Percentiles rank a stretch among this genome's conserved stretches.
These are phyloP conservation scores for Cardiocondyla obscurior DNA, from an alignment of 1,140 invertebrate genomes.

Conservation along the genomic window DNA sequence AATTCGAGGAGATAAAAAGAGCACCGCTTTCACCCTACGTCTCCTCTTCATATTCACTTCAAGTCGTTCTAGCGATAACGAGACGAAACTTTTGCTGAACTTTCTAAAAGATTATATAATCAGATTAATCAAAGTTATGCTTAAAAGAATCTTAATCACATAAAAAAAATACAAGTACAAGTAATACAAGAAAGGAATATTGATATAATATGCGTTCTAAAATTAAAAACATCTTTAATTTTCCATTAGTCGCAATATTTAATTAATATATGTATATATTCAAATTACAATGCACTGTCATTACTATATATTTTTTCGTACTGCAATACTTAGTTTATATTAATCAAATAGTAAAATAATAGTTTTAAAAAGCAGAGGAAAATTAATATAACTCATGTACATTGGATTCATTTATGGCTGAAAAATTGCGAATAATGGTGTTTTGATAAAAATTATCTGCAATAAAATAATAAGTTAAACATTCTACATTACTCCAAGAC, in stretches of 20 bases:
- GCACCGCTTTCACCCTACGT: neutral
- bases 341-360: too few species aligned
- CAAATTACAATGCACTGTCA: too few species aligned
- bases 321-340: too few species aligned
- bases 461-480: neutral
- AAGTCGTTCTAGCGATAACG: neutral
- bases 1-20: slow-evolving; percentile 30
- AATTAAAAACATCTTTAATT: neutral
- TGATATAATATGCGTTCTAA: neutral
- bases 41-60: slow-evolving; percentile 9
- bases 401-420: too few species aligned
- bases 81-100: slow-evolving; percentile 76
- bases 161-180: slow-evolving; percentile 1
- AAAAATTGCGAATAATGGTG: too few species aligned
- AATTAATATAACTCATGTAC: too few species aligned
- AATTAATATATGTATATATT: too few species aligned
- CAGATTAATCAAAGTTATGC: slow-evolving; percentile 72
- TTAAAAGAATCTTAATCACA: slow-evolving; percentile 60
- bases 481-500: neutral
- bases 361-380: too few species aligned
- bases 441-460: neutral
- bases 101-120: slow-evolving; percentile 76
- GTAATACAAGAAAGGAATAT: neutral
- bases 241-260: too few species aligned
- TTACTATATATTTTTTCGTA: too few species aligned